Base-by-base conservation (phyloP, 2,797 vertebrate species). In the Galago senegalensis region DNA sequence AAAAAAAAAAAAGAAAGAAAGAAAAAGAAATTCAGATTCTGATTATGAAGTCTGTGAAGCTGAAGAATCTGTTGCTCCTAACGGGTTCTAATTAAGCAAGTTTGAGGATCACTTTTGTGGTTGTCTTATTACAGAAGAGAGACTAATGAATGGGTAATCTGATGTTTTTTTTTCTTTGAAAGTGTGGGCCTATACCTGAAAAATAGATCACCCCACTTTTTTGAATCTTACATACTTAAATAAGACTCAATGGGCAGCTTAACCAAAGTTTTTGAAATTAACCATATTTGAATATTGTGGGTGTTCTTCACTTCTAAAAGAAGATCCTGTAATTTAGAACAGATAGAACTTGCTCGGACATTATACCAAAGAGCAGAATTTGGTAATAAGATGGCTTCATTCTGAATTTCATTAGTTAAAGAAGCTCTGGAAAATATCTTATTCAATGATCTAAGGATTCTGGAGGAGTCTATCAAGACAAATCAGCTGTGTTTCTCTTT, bases 301-400 rank as follows among this genome's bases (percentile, higher is more conserved):
- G 6, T 90, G 8, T 87, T 53, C 17, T 63, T 40, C n/a, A n/a
- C 37, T 37, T 87, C 37, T 72, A 63, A 49, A 83, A 88, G 56
- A 75, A 56, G 37, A 76, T 58, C 31, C 5, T 82, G 0, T 73
- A 14, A 3, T 61, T 72, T 31, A 37, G 13, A 87, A 67, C 4
- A 85, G 65, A 34, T 84, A 18, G 8, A 70, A 25, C 60, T 77
- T 61, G 14, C 31, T 70, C n/a, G 29, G 12, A 46, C 37, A n/a
- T 89, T 75, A 76, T 73, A 73, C 29, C 40, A 10, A 43, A 77
- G 70, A 84, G 63, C n/a, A 83, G 37, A 91, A 73, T 96, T 86
- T 86, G 25, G 46, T 79, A 77, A 16, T 72, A 60, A 8, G 43
- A 9, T 81, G 20, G 27, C 46, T 90, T 82, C 43, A 46, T 76